These are phyloP conservation scores for Phalacrocorax aristotelis DNA, from an alignment of 2,113 vertebrate genomes.

Conservation along the genomic window DNA sequence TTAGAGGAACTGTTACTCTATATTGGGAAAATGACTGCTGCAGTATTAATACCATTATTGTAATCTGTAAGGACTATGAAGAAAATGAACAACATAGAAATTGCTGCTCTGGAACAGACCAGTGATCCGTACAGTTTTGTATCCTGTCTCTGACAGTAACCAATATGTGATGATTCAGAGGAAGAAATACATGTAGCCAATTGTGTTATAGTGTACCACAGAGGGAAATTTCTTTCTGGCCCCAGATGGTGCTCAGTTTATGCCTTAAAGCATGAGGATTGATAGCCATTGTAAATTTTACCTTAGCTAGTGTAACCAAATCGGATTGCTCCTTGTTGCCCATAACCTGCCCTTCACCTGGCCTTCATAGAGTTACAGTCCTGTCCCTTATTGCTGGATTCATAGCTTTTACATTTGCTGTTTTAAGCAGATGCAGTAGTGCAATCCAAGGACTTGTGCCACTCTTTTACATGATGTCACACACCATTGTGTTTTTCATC, in stretches of 20 bases:
- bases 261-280: constrained; percentile 60
- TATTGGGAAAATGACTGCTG: constrained; percentile 55
- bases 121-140: constrained; percentile 25
- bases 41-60: constrained; percentile 66
- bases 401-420: not conserved
- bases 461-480: not conserved
- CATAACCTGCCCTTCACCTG: constrained; percentile 58
- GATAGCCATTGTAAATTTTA: constrained; percentile 63
- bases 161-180: constrained; percentile 51
- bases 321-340: constrained; percentile 55
- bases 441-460: not conserved
- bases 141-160: constrained; percentile 47
- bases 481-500: not conserved
- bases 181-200: constrained; percentile 25
- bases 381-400: not conserved
- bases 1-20: constrained; percentile 61
- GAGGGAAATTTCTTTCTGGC: constrained; percentile 45
- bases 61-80: constrained; percentile 54
- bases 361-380: not conserved
- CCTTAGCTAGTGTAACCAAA: constrained; percentile 52
- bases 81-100: constrained; percentile 35
- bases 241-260: constrained; percentile 59
- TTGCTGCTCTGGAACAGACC: constrained; percentile 30
- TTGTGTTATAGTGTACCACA: constrained; percentile 47
- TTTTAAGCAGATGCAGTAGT: not conserved